Evolutionary conservation across 2,888 invertebrate species (phyloP).

Genomic region (Nezara viridula): DNA sequence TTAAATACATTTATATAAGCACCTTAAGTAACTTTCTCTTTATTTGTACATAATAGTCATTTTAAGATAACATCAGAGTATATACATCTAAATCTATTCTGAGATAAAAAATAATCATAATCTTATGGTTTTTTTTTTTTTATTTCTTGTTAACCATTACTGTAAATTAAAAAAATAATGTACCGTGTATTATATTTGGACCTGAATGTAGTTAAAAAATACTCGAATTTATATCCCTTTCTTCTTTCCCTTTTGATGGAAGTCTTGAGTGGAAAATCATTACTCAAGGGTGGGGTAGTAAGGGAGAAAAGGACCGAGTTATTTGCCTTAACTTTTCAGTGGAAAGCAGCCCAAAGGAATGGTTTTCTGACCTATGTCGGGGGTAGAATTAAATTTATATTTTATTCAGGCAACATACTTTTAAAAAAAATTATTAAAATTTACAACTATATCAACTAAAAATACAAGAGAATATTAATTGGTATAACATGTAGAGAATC

Average conservation of each 20-base stretch:
- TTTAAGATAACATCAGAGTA: no score
- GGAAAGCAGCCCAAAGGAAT: neutral
- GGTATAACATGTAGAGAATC: no score
- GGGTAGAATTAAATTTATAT: neutral
- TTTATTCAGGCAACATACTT: neutral
- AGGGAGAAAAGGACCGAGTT: neutral
- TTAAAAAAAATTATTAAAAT: no score
- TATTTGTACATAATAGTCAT: no score
- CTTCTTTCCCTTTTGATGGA: slow-evolving; percentile 6
- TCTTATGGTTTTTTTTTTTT: no score
- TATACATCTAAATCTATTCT: no score
- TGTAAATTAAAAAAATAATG: neutral
- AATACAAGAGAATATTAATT: no score
- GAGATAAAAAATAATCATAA: no score
- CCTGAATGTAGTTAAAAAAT: neutral
- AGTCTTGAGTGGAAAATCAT: slow-evolving; percentile 13
- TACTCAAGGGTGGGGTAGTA: neutral
- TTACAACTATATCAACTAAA: no score
- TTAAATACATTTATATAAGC: no score
- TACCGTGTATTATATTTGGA: neutral
- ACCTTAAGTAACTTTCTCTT: no score
- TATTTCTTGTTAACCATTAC: no score
- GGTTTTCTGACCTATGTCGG: neutral
- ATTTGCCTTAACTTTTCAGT: slow-evolving; percentile 29
- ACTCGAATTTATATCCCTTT: neutral